Percentiles rank a stretch among this genome's conserved stretches.
phyloP scores from a whole-genome alignment of 2,797 vertebrate genomes.

The Iguana delicatissima region DNA sequence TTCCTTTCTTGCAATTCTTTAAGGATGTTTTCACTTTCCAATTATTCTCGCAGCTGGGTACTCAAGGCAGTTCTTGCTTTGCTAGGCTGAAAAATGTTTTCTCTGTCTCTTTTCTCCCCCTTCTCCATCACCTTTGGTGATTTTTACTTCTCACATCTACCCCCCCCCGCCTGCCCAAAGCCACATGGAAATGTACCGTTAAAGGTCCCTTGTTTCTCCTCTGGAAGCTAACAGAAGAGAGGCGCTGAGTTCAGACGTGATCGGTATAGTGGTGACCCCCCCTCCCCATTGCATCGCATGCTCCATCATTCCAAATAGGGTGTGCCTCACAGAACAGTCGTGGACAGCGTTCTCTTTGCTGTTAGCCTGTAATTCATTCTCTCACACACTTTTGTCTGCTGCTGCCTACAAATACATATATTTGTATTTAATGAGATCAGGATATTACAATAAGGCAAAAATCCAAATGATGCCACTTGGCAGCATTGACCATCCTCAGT shows the following conservation, averaged over 20 bases:
- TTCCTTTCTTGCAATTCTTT: not conserved
- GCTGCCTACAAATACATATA: not conserved
- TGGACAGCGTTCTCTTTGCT: not conserved
- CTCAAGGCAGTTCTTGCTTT: not conserved
- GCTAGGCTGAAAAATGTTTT: conserved; percentile 8
- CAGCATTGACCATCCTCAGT: conserved; percentile 30
- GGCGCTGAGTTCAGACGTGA: not conserved
- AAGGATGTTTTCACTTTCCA: conserved; percentile 51
- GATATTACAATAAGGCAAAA: not conserved
- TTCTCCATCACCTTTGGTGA: not conserved
- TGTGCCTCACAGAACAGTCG: not conserved
- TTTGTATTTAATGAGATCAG: not conserved
- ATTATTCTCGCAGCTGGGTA: conserved; percentile 52
- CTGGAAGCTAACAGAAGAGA: not conserved
- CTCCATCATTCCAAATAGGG: not conserved
- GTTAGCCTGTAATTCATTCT: not conserved
- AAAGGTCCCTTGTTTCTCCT: not conserved
- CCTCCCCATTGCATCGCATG: not conserved
- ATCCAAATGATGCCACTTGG: conserved; percentile 13
- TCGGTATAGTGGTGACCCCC: not conserved
- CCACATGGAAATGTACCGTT: not conserved
- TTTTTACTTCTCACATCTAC: not conserved
- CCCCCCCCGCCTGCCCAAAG: not conserved
- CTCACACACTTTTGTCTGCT: conserved; percentile 27
- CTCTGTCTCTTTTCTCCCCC: not conserved